phyloP scores from a whole-genome alignment of 2,888 invertebrate species.

The Cerceris rybyensis region DNA sequence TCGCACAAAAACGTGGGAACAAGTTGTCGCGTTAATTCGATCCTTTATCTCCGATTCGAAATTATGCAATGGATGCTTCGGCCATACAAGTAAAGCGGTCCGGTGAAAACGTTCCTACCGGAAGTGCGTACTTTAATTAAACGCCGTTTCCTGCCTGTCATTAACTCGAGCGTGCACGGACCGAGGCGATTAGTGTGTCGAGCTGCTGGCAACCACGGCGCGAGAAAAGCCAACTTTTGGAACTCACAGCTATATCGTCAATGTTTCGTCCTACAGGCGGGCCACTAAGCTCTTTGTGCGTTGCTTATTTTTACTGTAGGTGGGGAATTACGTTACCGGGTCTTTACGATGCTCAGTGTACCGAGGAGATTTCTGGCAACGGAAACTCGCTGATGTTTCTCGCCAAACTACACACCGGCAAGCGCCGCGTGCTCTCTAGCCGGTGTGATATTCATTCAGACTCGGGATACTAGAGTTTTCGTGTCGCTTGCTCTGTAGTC shows the following conservation, averaged over 20 bases:
- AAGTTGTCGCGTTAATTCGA: constrained; percentile 44
- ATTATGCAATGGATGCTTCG: constrained; percentile 58
- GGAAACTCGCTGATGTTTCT: constrained; percentile 38
- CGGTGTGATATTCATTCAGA: constrained; percentile 56
- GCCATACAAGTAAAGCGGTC: constrained; percentile 48
- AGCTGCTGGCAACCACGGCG: constrained; percentile 25
- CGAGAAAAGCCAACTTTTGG: background rate
- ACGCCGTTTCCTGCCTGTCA: constrained; percentile 70
- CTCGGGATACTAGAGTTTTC: constrained; percentile 37
- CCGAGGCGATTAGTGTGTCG: constrained; percentile 56
- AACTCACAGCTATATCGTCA: background rate
- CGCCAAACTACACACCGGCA: constrained; percentile 43
- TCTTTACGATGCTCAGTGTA: constrained; percentile 60
- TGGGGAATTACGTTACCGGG: constrained; percentile 54
- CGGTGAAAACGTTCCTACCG: constrained; percentile 71
- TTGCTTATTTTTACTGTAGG: constrained; percentile 60
- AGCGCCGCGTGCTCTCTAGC: constrained; percentile 15
- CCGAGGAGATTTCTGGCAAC: constrained; percentile 62
- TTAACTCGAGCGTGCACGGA: constrained; percentile 64
- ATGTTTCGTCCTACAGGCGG: background rate
- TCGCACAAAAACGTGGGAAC: constrained; percentile 43
- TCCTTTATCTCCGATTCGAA: constrained; percentile 50
- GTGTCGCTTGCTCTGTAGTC: constrained; percentile 20
- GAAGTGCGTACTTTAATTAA: constrained; percentile 73
- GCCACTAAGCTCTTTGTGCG: background rate